Percentiles rank a stretch among this genome's conserved stretches.
These are phyloP conservation scores for Podarcis lilfordi DNA, from an alignment of 2,797 vertebrate species.

Conservation along the genomic window DNA sequence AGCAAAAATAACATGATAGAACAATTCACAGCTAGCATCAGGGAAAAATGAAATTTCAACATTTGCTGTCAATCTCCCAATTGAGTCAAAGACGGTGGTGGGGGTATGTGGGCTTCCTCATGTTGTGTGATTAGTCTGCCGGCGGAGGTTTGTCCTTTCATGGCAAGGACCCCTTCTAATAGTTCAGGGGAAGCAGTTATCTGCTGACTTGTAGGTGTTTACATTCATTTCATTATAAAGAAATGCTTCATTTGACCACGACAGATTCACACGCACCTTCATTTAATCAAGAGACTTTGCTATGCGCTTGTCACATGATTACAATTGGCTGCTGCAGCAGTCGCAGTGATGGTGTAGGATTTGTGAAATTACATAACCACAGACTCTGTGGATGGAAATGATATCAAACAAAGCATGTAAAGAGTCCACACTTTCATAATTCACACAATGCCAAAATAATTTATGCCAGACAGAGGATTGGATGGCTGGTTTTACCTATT, in stretches of 20 bases:
- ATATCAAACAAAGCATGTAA: slow-evolving; percentile 61
- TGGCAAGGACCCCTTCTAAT: slow-evolving; percentile 68
- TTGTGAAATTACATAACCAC: slow-evolving; percentile 77
- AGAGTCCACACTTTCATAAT: slow-evolving; percentile 44
- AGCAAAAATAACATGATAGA: slow-evolving; percentile 66
- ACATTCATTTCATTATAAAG: slow-evolving; percentile 76
- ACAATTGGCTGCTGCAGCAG: slow-evolving; percentile 73
- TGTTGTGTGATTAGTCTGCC: slow-evolving; percentile 75
- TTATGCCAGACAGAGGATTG: slow-evolving; percentile 61
- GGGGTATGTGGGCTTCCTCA: slow-evolving; percentile 62
- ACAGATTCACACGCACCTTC: slow-evolving; percentile 74
- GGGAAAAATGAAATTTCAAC: slow-evolving; percentile 65
- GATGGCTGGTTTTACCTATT: too few relatives aligned
- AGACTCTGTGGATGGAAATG: slow-evolving; percentile 70
- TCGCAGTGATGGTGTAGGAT: slow-evolving; percentile 42
- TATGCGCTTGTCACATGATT: slow-evolving; percentile 59
- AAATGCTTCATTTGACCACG: slow-evolving; percentile 78
- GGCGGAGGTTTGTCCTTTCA: slow-evolving; percentile 73
- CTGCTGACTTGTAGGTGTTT: slow-evolving; percentile 77
- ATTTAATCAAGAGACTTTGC: slow-evolving; percentile 68
- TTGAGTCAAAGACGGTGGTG: slow-evolving; percentile 53
- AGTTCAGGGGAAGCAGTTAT: slow-evolving; percentile 73
- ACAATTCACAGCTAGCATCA: slow-evolving; percentile 70
- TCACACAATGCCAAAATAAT: slow-evolving; percentile 75
- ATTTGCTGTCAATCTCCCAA: slow-evolving; percentile 61